Evolutionary conservation across 2,888 invertebrate species (phyloP).

Genomic region (Hoplodrina blanda): DNA sequence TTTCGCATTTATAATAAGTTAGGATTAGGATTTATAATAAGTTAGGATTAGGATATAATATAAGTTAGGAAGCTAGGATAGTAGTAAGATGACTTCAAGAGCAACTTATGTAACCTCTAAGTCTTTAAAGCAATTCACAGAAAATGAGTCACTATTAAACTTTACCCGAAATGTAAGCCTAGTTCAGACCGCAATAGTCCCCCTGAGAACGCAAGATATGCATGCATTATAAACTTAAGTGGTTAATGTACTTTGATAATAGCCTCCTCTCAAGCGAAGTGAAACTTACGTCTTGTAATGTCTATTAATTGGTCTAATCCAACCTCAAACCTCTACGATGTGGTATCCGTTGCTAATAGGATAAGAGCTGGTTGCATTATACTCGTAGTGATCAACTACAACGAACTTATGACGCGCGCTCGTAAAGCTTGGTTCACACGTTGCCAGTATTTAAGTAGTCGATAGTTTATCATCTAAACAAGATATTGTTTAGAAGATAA

Average conservation of each 20-base stretch:
- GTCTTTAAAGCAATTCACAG: not conserved
- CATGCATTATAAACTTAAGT: slow-evolving; percentile 44
- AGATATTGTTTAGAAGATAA: too few species aligned
- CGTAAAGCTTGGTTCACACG: slow-evolving; percentile 6
- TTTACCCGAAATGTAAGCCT: slow-evolving; percentile 8
- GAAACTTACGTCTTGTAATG: slow-evolving; percentile 26
- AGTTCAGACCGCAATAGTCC: slow-evolving; percentile 24
- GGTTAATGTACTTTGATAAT: slow-evolving; percentile 44
- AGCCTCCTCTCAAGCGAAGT: slow-evolving; percentile 23
- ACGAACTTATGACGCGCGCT: slow-evolving; percentile 3
- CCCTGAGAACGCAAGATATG: slow-evolving; percentile 25
- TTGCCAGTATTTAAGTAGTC: slow-evolving; percentile 2
- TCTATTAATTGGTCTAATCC: slow-evolving; percentile 52
- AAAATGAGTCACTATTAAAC: slow-evolving; percentile 4
- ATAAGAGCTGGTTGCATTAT: slow-evolving; percentile 34
- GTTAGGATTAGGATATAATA: too few species aligned
- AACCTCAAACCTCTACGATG: slow-evolving; percentile 6
- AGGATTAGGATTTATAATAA: too few species aligned
- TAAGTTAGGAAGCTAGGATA: too few species aligned
- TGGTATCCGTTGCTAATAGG: slow-evolving; percentile 45
- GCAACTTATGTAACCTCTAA: not conserved
- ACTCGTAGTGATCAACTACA: slow-evolving; percentile 21
- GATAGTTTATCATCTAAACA: not conserved
- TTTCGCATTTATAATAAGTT: too few species aligned
- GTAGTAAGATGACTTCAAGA: not conserved